Conservation (phyloP, 2,797 vertebrate species). For the Poeciliopsis gracilis region DNA sequence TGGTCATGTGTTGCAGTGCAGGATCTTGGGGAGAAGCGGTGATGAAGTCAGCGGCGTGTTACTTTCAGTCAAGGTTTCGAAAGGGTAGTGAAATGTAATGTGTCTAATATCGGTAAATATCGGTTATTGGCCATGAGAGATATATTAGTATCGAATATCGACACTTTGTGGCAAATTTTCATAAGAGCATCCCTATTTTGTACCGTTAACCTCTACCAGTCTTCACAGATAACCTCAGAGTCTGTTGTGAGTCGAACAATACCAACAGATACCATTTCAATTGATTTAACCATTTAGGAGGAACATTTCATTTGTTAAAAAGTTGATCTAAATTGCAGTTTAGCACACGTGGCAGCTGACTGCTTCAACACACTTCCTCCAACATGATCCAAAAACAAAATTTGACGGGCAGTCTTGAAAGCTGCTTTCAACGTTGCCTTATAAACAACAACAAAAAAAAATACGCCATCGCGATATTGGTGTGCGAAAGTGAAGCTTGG, state of each 20-base stretch:
- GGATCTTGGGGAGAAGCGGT: no score
- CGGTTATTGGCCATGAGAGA: no score
- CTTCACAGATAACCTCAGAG: background rate
- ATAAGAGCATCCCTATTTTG: background rate
- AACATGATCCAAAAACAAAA: background rate
- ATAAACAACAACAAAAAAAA: background rate
- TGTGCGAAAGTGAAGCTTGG: background rate
- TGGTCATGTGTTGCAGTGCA: no score
- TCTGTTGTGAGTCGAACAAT: no score
- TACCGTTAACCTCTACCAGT: background rate
- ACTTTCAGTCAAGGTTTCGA: no score
- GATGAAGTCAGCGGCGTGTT: no score
- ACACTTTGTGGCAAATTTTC: no score
- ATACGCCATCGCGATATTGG: background rate
- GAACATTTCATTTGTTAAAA: background rate
- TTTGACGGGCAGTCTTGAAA: background rate
- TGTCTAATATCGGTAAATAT: no score
- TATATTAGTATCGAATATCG: no score
- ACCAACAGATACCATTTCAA: background rate
- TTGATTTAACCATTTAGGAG: background rate
- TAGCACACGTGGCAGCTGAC: background rate
- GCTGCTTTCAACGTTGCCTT: background rate
- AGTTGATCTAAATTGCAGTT: background rate
- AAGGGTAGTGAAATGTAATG: no score
- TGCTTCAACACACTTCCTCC: background rate